Evolutionary conservation across 2,888 invertebrate genomes (phyloP), one percentile per base, ranked within the genome.

Genomic region (Trimorus sp.): DNA sequence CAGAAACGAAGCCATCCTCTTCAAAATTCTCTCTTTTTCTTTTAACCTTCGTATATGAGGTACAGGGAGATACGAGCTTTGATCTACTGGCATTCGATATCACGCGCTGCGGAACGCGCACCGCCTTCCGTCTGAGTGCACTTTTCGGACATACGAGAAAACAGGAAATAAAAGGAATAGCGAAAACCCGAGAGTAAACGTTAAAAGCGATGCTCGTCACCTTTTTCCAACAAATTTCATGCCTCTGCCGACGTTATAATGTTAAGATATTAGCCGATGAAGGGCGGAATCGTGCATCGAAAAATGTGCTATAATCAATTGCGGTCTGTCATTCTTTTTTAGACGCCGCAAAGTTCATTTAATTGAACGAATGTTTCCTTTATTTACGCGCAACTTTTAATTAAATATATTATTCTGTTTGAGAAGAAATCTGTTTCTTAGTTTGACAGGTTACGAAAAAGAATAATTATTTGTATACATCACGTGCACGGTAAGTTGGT

Each of bases 71-170:
- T 85, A 84, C 83, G 84, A 83, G 86, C 87, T 87, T 88, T 87
- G 87, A 88, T 87, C 87, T 86, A 85, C 82, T 85, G 82, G 84
- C 83, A 84, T 87, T 83, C 86, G 84, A 87, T 87, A 87, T 86
- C 86, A 85, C 84, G 83, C 83, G 75, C 49, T 80, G 79, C 69
- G 63, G 66, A 84, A 84, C 80, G 83, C 62, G 80, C 65, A 63
- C 58, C 74, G 80, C 77, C 83, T 85, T 87, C 83, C 86, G 83
- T 77, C 68, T 84, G 84, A 84, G 82, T 85, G 85, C 87, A 85
- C 87, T 84, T 86, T 84, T 87, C 83, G 80, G 79, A 83, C 79
- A 65, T 84, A 83, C 63, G 63, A 58, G 60, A 77, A 81, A 77
- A 79, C 81, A 82, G 84, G 84, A 86, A 84, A 85, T 86, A 85